phyloP scores from a whole-genome alignment of 2,797 vertebrate genomes.

The Limosa lapponica region DNA sequence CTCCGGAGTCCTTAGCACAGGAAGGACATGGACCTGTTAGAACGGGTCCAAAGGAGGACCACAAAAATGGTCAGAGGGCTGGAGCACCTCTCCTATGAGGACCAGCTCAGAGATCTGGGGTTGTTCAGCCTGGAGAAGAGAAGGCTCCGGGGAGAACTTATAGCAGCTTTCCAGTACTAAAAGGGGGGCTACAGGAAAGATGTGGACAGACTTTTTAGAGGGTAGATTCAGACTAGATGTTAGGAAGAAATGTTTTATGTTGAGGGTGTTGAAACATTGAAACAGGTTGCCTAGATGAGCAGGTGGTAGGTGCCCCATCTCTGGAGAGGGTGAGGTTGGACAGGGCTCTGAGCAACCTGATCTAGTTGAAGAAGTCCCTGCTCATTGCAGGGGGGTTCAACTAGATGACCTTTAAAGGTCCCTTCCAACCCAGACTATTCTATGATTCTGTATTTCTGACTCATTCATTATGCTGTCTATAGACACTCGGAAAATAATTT shows the following conservation, averaged over 20 bases:
- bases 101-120: neutral
- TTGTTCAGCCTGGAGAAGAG: neutral
- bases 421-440: neutral
- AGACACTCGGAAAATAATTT: neutral
- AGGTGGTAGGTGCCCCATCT: fast-evolving
- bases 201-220: neutral
- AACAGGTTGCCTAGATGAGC: neutral
- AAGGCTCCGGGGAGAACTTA: neutral
- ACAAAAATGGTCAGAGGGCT: neutral
- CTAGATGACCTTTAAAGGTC: neutral
- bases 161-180: neutral
- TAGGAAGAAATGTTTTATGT: neutral
- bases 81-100: neutral
- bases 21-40: neutral
- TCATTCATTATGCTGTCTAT: neutral
- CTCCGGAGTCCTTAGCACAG: neutral
- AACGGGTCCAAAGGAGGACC: neutral
- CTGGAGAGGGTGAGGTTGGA: neutral
- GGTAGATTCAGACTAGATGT: neutral
- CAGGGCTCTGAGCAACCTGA: neutral
- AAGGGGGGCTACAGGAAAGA: neutral
- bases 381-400: neutral
- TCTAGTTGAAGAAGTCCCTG: neutral
- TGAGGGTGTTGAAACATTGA: neutral
- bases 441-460: neutral